Base-by-base conservation (phyloP, 2,888 invertebrate species). In the Pheosia gnoma region DNA sequence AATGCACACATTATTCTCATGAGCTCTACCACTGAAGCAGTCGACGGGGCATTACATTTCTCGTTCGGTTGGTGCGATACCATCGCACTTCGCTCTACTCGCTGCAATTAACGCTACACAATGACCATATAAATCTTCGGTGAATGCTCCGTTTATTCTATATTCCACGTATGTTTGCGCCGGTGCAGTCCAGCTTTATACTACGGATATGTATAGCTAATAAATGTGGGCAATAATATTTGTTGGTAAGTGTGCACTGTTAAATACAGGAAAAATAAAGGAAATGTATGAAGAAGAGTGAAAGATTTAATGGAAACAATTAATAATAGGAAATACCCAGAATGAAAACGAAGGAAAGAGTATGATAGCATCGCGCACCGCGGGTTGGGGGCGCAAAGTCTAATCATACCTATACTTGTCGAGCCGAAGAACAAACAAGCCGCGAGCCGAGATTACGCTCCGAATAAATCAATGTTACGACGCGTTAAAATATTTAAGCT, bases 401-500 rank as follows among this genome's bases (percentile, higher is more conserved):
- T 90, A 90, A 92, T 91, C 91, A 90, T 84, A 85, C 88, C 87
- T 89, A 90, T 90, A 91, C 89, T 88, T 91, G 90, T 89, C 25
- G 82, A 91, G 91, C 88, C 90, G 84, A 83, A 87, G 88, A 89
- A 92, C 92, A 93, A 93, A 93, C 93, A 93, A 89, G 87, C 91
- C 90, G 85, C 89, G 88, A 87, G 89, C 86, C 83, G 85, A 90
- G 93, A 93, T 93, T 93, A 92, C 86, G 87, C 84, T 86, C 75
- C 81, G 88, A 90, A 93, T 93, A 93, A 93, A 93, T 93, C 93
- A 93, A 92, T 93, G 92, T 91, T 92, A 89, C 91, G 89, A 90
- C 90, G 92, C 90, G 92, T 93, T 93, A 91, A 92, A 93, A 93
- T 92, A 91, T 93, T 92, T 91, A 93, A 93, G 90, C 90, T 88